Evolutionary conservation across 2,888 invertebrate species (phyloP), one percentile per base, ranked within the genome.

Genomic region (Drosophila putrida): DNA sequence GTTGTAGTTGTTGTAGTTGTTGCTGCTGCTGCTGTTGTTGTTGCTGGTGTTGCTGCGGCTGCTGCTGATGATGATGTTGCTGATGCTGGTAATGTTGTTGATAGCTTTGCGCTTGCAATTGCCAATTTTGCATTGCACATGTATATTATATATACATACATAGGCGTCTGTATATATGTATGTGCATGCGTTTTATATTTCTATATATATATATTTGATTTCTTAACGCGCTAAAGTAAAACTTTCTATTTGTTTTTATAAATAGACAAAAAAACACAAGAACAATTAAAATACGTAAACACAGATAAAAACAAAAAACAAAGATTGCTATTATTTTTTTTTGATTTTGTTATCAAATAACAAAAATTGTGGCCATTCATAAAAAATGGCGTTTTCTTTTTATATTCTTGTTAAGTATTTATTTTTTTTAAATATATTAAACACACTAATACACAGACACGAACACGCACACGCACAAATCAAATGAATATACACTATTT

Each of bases 101-200:
- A 75, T 89, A 87, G 80, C 87, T 85, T 75, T 82, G 83, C 57
- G 87, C 73, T 77, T 88, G 82, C 76, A 88, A 82, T 84, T 90
- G 88, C 90, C 91, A 90, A 88, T 90, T 90, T 90, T 90, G 91
- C 90, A 90, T 90, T 87, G 82, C 90, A 90, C 88, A 80, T 78
- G 64, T 78, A 66, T 80, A 71, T 75, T 64, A 55, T 67, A 53
- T 58, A 62, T 50, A 71, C 59, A 71, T 66, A 57, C 61, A 74
- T 62, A 63, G 57, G 71, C 44, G 63, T 70, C 63, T 73, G 64
- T 66, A 63, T 67, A 63, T 67, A 53, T 66, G 46, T 63, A 47
- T 66, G 41, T 47, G 62, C 47, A 51, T 62, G 57, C 31, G 57
- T 71, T 20, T 20, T 20, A 36, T 38, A 36, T 67, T n/a, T n/a